Evolutionary conservation across 2,797 vertebrate genomes (phyloP).

Genomic region (Sciurus carolinensis): DNA sequence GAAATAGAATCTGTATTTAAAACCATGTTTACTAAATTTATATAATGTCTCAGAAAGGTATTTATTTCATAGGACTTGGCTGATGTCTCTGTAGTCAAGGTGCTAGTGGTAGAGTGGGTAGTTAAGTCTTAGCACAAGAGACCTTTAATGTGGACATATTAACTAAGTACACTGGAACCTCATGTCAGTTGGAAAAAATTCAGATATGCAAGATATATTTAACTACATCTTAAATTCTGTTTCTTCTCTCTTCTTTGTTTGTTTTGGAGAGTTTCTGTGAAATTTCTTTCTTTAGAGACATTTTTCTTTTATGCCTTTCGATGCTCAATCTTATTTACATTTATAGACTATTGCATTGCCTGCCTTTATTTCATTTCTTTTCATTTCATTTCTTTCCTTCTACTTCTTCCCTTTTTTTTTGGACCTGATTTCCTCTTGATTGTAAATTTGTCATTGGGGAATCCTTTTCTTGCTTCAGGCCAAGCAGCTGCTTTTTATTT

Average conservation of each 20-base stretch:
- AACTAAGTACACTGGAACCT: constrained; percentile 53
- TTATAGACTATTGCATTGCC: constrained; percentile 86
- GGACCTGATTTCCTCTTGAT: constrained; percentile 88
- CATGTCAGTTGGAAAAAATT: constrained; percentile 47
- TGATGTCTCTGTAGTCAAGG: background rate
- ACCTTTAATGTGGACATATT: background rate
- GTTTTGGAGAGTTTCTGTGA: constrained; percentile 72
- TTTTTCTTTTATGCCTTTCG: constrained; percentile 83
- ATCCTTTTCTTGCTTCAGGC: constrained; percentile 84
- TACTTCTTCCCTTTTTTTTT: constrained; percentile 63
- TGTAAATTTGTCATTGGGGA: constrained; percentile 88
- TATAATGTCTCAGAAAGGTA: background rate
- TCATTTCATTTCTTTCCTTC: constrained; percentile 18
- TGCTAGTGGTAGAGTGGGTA: background rate
- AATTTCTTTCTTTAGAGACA: constrained; percentile 69
- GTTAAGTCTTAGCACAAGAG: background rate
- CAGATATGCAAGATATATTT: constrained; percentile 47
- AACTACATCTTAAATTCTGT: constrained; percentile 18
- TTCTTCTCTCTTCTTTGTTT: constrained; percentile 44
- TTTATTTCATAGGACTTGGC: background rate
- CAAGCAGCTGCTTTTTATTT: constrained; percentile 89
- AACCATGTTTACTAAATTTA: background rate
- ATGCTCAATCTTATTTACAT: constrained; percentile 82
- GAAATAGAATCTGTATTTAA: constrained; percentile 20
- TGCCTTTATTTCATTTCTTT: constrained; percentile 76